Evolutionary conservation across 1,140 invertebrate species (phyloP).

Genomic region (Heliconius congener): DNA sequence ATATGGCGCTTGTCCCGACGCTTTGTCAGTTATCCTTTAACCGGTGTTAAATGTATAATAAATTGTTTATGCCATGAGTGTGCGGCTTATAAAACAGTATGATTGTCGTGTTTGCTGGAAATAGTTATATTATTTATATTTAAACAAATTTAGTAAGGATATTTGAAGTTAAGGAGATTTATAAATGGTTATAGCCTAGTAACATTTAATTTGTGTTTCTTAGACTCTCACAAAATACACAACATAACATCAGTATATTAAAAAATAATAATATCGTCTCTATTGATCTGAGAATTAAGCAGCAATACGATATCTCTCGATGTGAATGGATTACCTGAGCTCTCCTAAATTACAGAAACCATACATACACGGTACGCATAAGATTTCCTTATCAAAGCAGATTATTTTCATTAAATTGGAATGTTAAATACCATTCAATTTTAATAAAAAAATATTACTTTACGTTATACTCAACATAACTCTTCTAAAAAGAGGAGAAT

Average conservation of each 20-base stretch:
- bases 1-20: conserved; percentile 58
- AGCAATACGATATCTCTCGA: conserved; percentile 61
- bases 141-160: too few species aligned
- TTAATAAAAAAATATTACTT: not conserved
- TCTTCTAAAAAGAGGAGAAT: not conserved
- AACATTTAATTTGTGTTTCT: not conserved
- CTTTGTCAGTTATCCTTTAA: conserved; percentile 62
- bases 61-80: not conserved
- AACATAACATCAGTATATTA: not conserved
- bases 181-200: too few species aligned
- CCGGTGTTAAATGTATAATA: conserved; percentile 38
- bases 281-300: not conserved
- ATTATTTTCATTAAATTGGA: conserved; percentile 67
- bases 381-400: conserved; percentile 67
- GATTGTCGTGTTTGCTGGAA: not conserved
- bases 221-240: not conserved
- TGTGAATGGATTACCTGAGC: conserved; percentile 69
- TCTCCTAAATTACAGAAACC: conserved; percentile 79
- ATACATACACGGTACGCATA: conserved; percentile 73
- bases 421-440: conserved; percentile 12
- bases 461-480: not conserved
- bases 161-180: too few species aligned
- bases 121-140: not conserved
- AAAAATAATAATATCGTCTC: not conserved
- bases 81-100: not conserved